phyloP scores from a whole-genome alignment of 2,888 invertebrate genomes.

The Trilocha varians region DNA sequence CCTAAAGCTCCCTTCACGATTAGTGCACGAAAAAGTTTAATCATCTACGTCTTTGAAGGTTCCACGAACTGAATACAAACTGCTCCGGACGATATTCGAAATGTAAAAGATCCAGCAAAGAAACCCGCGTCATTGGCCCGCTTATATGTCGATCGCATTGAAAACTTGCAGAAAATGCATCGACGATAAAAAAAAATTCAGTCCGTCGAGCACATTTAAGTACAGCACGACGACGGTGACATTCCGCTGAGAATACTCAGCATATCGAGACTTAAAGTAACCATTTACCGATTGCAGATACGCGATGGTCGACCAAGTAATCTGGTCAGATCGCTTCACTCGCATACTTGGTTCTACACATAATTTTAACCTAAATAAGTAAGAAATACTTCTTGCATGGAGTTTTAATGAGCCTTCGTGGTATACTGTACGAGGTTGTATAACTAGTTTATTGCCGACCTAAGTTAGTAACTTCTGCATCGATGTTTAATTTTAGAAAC shows the following conservation, averaged over 20 bases:
- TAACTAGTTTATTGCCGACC: background rate
- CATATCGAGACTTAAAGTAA: slow-evolving; percentile 68
- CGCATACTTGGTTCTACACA: slow-evolving; percentile 56
- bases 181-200: slow-evolving; percentile 71
- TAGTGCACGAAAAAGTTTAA: background rate
- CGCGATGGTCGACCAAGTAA: slow-evolving; percentile 66
- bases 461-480: slow-evolving; percentile 8
- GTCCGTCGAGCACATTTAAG: slow-evolving; percentile 64
- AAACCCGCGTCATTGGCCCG: slow-evolving; percentile 15
- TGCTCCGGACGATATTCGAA: slow-evolving; percentile 3
- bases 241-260: slow-evolving; percentile 63
- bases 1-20: background rate
- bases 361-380: slow-evolving; percentile 69
- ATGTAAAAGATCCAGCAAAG: slow-evolving; percentile 4
- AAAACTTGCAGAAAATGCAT: slow-evolving; percentile 70
- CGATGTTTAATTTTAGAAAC: background rate
- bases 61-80: background rate
- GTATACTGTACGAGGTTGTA: background rate
- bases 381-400: slow-evolving; percentile 55
- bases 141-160: slow-evolving; percentile 49
- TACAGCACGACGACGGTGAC: slow-evolving; percentile 63
- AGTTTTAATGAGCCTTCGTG: slow-evolving; percentile 38
- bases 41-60: background rate
- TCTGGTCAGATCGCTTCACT: slow-evolving; percentile 66
- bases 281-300: slow-evolving; percentile 73